A percentile compares a stretch with the other conserved stretches of the same genome.
These are phyloP conservation scores for Otus sunia DNA, from an alignment of 2,113 vertebrate genomes.

Conservation along the genomic window DNA sequence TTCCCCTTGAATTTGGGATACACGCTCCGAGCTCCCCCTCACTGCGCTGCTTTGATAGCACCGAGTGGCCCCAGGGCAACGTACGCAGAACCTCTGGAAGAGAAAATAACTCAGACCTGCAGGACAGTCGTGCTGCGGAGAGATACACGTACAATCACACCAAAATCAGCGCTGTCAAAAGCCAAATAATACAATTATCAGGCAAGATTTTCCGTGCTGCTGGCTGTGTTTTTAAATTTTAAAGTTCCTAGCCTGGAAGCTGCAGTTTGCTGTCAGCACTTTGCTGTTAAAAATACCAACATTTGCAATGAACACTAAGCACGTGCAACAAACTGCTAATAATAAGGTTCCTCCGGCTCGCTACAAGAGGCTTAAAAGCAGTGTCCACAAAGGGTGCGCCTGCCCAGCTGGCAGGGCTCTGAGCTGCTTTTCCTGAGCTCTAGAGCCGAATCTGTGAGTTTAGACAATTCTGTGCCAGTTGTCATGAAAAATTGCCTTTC, in stretches of 20 bases:
- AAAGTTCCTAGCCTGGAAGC: neutral
- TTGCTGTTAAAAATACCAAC: neutral
- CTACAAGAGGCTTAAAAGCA: neutral
- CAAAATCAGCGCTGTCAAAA: neutral
- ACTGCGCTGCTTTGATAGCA: fast-evolving
- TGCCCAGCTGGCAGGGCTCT: neutral
- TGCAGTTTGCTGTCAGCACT: neutral
- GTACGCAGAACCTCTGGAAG: neutral
- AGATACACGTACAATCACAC: fast-evolving
- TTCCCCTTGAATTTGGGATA: too few species aligned
- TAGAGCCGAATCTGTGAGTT: fast-evolving
- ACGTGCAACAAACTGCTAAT: fast-evolving
- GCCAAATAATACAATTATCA: fast-evolving
- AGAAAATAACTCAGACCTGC: too few species aligned
- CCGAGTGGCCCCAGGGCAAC: neutral
- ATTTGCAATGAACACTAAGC: neutral
- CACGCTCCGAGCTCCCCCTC: fast-evolving
- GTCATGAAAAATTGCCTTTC: neutral
- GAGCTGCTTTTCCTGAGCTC: neutral
- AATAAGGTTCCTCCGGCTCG: neutral
- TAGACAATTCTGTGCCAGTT: neutral
- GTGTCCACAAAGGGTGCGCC: fast-evolving
- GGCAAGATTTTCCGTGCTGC: neutral
- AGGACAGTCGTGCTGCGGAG: fast-evolving
- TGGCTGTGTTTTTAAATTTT: neutral